Evolutionary conservation across 2,888 invertebrate species (phyloP).

Genomic region (Caenorhabditis sp.): DNA sequence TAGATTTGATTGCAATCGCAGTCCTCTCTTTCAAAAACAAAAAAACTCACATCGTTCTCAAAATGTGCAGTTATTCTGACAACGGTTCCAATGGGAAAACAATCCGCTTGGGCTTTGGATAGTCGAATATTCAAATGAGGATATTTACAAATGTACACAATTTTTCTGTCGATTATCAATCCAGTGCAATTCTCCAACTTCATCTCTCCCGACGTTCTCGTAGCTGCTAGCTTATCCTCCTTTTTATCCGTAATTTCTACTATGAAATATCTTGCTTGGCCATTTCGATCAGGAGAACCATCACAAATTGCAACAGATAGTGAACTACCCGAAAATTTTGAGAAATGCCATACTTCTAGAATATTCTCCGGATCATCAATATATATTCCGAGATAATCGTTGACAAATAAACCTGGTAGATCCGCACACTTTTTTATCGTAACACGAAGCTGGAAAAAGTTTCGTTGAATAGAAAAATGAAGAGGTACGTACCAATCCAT

Average conservation of each 20-base stretch:
- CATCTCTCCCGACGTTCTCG: neutral
- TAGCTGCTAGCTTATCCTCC: neutral
- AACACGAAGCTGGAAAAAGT: neutral
- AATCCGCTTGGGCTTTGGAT: neutral
- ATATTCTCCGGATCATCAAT: neutral
- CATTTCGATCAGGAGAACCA: neutral
- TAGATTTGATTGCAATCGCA: too few species aligned
- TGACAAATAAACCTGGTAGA: neutral
- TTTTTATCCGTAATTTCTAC: neutral
- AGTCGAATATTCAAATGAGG: neutral
- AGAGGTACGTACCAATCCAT: too few species aligned
- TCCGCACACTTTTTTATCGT: neutral
- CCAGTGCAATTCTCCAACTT: neutral
- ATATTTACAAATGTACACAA: neutral
- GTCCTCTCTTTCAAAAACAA: too few species aligned
- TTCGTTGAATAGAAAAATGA: too few species aligned
- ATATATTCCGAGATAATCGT: neutral
- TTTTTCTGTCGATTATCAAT: neutral
- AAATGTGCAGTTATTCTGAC: neutral
- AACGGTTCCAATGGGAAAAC: neutral
- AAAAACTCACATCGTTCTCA: neutral
- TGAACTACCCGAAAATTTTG: neutral
- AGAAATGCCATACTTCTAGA: neutral
- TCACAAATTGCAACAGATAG: neutral
- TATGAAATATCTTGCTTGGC: neutral